Evolutionary conservation across 1,140 invertebrate genomes (phyloP).

Genomic region (Penaeus vannamei): DNA sequence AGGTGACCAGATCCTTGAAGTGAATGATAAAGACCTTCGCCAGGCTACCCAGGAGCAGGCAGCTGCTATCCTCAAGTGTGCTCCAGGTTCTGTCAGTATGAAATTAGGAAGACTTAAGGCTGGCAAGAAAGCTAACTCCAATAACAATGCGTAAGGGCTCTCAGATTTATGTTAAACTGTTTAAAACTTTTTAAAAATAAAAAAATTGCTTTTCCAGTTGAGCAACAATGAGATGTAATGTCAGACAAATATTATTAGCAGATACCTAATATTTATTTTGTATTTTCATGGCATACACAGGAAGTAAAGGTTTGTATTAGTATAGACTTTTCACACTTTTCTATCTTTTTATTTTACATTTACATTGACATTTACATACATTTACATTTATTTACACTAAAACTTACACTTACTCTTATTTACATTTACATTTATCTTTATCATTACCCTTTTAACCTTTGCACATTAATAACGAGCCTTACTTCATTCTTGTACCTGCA

Average conservation of each 20-base stretch:
- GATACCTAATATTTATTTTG: background rate
- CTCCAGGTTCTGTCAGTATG: constrained; percentile 82
- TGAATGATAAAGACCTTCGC: constrained; percentile 91
- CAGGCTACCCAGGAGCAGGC: constrained; percentile 87
- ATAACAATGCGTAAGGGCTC: constrained; percentile 55
- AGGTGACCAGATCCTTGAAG: constrained; percentile 91
- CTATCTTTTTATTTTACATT: background rate
- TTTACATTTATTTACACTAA: too few relatives aligned
- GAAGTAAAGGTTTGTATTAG: constrained; percentile 62
- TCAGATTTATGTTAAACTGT: background rate
- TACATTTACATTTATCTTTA: too few relatives aligned
- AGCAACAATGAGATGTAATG: background rate
- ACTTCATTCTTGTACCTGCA: background rate
- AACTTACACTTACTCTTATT: too few relatives aligned
- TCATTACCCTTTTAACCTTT: too few relatives aligned
- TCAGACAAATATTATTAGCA: background rate
- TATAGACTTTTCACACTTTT: background rate
- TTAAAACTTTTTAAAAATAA: too few relatives aligned
- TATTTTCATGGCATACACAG: constrained; percentile 35
- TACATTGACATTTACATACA: background rate
- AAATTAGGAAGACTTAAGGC: constrained; percentile 86
- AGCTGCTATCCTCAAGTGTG: constrained; percentile 89
- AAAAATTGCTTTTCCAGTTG: background rate
- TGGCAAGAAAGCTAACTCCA: constrained; percentile 54
- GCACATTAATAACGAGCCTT: too few relatives aligned